A percentile compares a stretch with the other conserved stretches of the same genome.
Evolutionary conservation across 2,113 vertebrate genomes (phyloP).

Genomic region (Tetrax tetrax): DNA sequence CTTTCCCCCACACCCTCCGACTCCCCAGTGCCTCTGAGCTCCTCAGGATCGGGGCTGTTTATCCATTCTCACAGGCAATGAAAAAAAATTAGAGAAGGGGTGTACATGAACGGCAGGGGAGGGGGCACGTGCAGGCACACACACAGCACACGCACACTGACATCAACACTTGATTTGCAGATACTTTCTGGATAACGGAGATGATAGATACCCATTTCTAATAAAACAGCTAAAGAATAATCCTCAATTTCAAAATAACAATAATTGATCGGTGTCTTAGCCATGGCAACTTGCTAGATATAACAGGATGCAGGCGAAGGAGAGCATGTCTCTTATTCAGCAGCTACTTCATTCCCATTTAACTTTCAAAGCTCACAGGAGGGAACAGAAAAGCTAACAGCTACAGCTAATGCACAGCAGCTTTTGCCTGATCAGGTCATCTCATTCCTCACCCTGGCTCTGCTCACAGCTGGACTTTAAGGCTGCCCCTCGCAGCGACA

Average conservation of each 20-base stretch:
- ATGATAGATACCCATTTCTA: neutral
- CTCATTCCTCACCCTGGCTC: neutral
- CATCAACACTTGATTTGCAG: neutral
- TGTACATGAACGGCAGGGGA: neutral
- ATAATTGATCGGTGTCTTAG: neutral
- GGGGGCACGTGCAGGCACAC: neutral
- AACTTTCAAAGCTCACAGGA: conserved; percentile 35
- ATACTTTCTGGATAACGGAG: neutral
- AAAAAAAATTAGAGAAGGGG: neutral
- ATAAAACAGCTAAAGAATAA: neutral
- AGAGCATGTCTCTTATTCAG: neutral
- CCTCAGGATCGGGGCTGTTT: neutral
- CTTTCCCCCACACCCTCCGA: neutral
- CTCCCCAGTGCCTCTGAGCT: neutral
- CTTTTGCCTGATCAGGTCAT: neutral
- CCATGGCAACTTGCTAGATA: neutral
- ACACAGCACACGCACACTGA: neutral
- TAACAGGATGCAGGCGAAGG: neutral
- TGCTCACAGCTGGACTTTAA: neutral
- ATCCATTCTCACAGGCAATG: neutral
- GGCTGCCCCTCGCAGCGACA: neutral
- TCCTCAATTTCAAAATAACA: neutral
- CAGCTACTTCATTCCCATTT: conserved; percentile 9
- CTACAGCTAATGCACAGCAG: conserved; percentile 1
- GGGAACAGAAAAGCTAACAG: conserved; percentile 3